A percentile compares a stretch with the other conserved stretches of the same genome.
Conservation (phyloP, 2,113 vertebrate species). For the Podocnemis expansa region DNA sequence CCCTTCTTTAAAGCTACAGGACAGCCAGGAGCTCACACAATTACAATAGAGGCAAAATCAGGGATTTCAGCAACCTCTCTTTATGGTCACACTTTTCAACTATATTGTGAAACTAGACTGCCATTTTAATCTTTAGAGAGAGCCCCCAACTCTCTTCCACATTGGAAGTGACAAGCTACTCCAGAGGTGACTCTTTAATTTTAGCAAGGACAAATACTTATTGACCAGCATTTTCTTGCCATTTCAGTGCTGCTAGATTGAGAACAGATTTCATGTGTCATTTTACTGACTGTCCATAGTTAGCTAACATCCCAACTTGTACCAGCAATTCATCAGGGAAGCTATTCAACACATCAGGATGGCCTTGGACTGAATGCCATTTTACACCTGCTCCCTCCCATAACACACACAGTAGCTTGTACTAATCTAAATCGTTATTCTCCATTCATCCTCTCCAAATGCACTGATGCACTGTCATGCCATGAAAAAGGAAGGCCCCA, state of each 20-base stretch:
- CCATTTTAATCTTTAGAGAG: not conserved
- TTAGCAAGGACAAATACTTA: fast-evolving
- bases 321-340: not conserved
- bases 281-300: not conserved
- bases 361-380: not conserved
- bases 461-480: not conserved
- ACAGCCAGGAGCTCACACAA: not conserved
- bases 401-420: not conserved
- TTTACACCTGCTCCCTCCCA: not conserved
- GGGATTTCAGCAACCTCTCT: not conserved
- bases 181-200: not conserved
- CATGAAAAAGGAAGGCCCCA: not conserved
- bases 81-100: not conserved
- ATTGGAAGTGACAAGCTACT: not conserved
- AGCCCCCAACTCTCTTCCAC: not conserved
- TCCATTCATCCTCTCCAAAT: not conserved
- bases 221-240: not conserved
- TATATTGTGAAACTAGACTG: not conserved
- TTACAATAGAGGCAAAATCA: not conserved
- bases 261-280: not conserved
- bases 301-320: not conserved
- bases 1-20: not conserved
- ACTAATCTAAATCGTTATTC: not conserved
- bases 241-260: not conserved
- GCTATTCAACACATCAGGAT: not conserved